Percentiles rank a stretch among this genome's conserved stretches.
Conservation (phyloP, 2,888 invertebrate species). For the Sphaerophoria rueppellii region DNA sequence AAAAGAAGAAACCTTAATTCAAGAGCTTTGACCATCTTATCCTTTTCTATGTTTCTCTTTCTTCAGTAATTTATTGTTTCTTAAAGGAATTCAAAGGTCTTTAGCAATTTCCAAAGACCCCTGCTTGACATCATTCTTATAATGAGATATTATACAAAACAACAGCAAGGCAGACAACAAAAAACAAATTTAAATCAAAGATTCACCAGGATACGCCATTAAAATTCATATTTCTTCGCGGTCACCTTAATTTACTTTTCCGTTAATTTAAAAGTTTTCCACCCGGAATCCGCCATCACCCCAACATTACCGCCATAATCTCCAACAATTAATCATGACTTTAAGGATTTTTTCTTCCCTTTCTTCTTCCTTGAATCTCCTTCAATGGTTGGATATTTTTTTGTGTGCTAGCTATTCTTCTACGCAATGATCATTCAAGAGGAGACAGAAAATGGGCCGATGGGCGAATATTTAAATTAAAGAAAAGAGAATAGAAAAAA, state of each 20-base stretch:
- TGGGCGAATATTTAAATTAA: slow-evolving; percentile 48
- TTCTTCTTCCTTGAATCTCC: not conserved
- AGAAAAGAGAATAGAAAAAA: slow-evolving; percentile 35
- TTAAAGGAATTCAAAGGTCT: slow-evolving; percentile 13
- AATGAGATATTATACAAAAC: slow-evolving; percentile 21
- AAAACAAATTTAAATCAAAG: slow-evolving; percentile 54
- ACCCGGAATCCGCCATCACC: slow-evolving; percentile 60
- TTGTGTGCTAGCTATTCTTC: not conserved
- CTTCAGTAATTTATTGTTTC: not conserved
- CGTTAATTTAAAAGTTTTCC: slow-evolving; percentile 69
- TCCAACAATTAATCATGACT: slow-evolving; percentile 68
- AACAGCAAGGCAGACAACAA: not conserved
- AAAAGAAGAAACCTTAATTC: not conserved
- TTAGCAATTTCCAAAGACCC: slow-evolving; percentile 16
- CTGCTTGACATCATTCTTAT: slow-evolving; percentile 25
- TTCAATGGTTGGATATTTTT: slow-evolving; percentile 26
- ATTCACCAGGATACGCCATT: slow-evolving; percentile 57
- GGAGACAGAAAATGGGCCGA: not conserved
- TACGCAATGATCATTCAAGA: not conserved
- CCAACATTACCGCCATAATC: slow-evolving; percentile 69
- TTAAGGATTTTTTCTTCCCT: slow-evolving; percentile 6
- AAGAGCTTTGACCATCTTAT: slow-evolving; percentile 24
- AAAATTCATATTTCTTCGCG: slow-evolving; percentile 68
- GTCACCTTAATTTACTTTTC: slow-evolving; percentile 71
- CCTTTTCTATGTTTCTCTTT: slow-evolving; percentile 4